Evolutionary conservation across 2,888 invertebrate species (phyloP).

Genomic region (Clanis bilineata): DNA sequence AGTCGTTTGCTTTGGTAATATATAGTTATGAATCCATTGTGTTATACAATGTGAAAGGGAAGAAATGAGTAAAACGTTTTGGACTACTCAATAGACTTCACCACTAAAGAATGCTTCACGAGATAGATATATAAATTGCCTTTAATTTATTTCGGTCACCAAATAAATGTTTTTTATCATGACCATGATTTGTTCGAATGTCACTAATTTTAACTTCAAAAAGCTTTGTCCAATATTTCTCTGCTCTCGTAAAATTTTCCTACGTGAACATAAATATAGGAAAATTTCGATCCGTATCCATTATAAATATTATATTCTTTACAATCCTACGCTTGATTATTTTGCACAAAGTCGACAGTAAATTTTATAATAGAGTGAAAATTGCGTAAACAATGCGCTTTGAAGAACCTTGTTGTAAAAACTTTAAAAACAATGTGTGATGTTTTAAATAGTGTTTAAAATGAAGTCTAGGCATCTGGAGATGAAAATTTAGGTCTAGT

Average conservation of each 20-base stretch:
- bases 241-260: neutral
- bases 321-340: slow-evolving; percentile 7
- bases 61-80: too few species aligned
- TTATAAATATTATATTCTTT: neutral
- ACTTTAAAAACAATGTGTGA: slow-evolving; percentile 11
- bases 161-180: too few species aligned
- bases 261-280: slow-evolving; percentile 6
- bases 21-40: too few species aligned
- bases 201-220: neutral
- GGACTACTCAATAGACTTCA: too few species aligned
- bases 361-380: slow-evolving; percentile 13
- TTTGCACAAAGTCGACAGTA: neutral
- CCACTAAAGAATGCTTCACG: too few species aligned
- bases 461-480: slow-evolving; percentile 12
- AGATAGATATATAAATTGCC: too few species aligned
- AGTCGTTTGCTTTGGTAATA: too few species aligned
- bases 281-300: neutral
- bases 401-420: slow-evolving; percentile 12
- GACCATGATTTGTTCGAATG: too few species aligned
- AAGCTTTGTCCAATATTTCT: neutral
- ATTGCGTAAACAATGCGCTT: slow-evolving; percentile 17
- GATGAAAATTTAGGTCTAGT: neutral
- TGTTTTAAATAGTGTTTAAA: slow-evolving; percentile 3
- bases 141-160: too few species aligned
- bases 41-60: too few species aligned